These are phyloP conservation scores for Limnephilus lunatus DNA, from an alignment of 2,888 invertebrate species.

Conservation along the genomic window DNA sequence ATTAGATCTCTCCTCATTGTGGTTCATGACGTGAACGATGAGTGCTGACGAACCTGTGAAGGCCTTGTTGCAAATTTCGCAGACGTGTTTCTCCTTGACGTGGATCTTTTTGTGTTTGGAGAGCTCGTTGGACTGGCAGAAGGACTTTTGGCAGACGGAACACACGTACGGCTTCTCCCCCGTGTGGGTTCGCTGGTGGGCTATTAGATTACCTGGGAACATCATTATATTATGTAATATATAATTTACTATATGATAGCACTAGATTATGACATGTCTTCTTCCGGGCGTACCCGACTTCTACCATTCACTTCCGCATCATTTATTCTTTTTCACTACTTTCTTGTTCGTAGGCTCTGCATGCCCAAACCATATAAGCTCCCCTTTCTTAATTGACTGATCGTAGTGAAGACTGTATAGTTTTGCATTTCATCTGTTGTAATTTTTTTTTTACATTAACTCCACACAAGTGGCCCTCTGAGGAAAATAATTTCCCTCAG, in stretches of 20 bases:
- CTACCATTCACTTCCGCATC: too few species aligned
- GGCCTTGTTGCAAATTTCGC: slow-evolving; percentile 73
- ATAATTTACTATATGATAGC: not conserved
- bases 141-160: slow-evolving; percentile 73
- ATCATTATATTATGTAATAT: not conserved
- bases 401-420: too few species aligned
- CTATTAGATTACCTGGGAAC: slow-evolving; percentile 71
- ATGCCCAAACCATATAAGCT: too few species aligned
- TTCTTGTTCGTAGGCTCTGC: too few species aligned
- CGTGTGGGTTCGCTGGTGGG: slow-evolving; percentile 73
- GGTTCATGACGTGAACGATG: slow-evolving; percentile 64
- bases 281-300: too few species aligned
- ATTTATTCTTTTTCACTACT: too few species aligned
- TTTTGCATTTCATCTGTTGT: too few species aligned
- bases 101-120: slow-evolving; percentile 74
- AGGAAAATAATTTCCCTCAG: too few species aligned
- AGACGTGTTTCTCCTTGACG: slow-evolving; percentile 73
- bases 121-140: slow-evolving; percentile 73
- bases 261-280: too few species aligned
- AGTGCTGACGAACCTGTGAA: slow-evolving; percentile 62
- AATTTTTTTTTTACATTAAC: too few species aligned
- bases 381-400: too few species aligned
- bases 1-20: slow-evolving; percentile 62
- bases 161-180: slow-evolving; percentile 68
- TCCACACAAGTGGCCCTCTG: too few species aligned